Evolutionary conservation across 2,797 vertebrate species (phyloP).

Genomic region (Trachurus trachurus): DNA sequence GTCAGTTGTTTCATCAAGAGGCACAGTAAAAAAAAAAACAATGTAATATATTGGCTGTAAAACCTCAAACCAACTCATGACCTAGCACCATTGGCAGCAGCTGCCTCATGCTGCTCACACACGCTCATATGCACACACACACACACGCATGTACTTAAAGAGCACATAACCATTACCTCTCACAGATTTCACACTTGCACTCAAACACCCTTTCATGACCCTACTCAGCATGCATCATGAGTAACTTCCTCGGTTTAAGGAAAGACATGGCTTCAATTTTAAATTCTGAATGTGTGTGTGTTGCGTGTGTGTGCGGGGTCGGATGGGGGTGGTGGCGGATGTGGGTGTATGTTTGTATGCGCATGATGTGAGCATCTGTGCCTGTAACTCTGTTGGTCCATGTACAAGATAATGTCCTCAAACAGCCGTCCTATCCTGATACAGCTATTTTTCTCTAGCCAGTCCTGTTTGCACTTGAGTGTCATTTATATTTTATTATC

Average conservation of each 20-base stretch:
- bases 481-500: slow-evolving; percentile 26
- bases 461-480: not conserved
- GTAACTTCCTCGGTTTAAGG: slow-evolving; percentile 59
- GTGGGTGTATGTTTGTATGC: slow-evolving; percentile 15
- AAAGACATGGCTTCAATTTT: slow-evolving; percentile 56
- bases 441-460: not conserved
- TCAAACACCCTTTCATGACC: slow-evolving; percentile 62
- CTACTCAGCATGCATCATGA: slow-evolving; percentile 68
- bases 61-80: slow-evolving; percentile 26
- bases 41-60: slow-evolving; percentile 38
- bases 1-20: slow-evolving; percentile 32
- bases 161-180: slow-evolving; percentile 32
- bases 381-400: not conserved
- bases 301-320: not conserved
- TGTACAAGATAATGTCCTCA: slow-evolving; percentile 5
- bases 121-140: no score
- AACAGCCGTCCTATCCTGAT: no score
- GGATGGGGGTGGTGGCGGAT: not conserved
- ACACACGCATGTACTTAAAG: not conserved
- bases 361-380: not conserved
- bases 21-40: slow-evolving; percentile 23
- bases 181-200: slow-evolving; percentile 46
- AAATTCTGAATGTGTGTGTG: slow-evolving; percentile 31
- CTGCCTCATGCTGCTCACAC: slow-evolving; percentile 4
- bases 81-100: slow-evolving; percentile 11